These are phyloP conservation scores for Eugnorisma glareosa DNA, from an alignment of 2,888 invertebrate genomes.

Conservation along the genomic window DNA sequence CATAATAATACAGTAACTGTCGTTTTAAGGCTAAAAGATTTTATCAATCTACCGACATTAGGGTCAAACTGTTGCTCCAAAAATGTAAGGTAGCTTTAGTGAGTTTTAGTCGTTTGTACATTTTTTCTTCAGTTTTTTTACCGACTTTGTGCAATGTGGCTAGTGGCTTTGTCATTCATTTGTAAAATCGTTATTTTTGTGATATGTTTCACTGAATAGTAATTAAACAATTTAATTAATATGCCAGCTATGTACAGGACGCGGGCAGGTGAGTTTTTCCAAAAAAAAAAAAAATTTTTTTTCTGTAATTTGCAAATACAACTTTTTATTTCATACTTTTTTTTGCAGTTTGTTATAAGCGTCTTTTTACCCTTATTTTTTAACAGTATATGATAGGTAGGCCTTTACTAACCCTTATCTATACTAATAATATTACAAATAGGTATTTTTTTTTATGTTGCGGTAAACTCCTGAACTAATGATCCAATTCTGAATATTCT, in stretches of 20 bases:
- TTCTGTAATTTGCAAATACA: not conserved
- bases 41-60: conserved; percentile 36
- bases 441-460: not conserved
- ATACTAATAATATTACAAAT: not conserved
- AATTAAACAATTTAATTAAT: not conserved
- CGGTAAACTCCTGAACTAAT: not conserved
- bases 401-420: too few relatives aligned
- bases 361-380: not conserved
- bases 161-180: not conserved
- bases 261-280: not conserved
- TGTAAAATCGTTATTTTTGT: not conserved
- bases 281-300: not conserved
- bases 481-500: not conserved
- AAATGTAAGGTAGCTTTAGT: conserved; percentile 2
- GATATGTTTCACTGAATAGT: not conserved
- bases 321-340: not conserved
- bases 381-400: not conserved
- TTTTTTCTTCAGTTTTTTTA: not conserved
- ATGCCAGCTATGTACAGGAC: not conserved
- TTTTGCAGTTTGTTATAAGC: not conserved
- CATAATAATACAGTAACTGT: conserved; percentile 1
- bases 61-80: not conserved
- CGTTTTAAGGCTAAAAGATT: conserved; percentile 3
- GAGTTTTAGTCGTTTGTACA: not conserved
- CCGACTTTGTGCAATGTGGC: not conserved